These are phyloP conservation scores for Bellardia pandia DNA, from an alignment of 2,888 invertebrate genomes.

Conservation along the genomic window DNA sequence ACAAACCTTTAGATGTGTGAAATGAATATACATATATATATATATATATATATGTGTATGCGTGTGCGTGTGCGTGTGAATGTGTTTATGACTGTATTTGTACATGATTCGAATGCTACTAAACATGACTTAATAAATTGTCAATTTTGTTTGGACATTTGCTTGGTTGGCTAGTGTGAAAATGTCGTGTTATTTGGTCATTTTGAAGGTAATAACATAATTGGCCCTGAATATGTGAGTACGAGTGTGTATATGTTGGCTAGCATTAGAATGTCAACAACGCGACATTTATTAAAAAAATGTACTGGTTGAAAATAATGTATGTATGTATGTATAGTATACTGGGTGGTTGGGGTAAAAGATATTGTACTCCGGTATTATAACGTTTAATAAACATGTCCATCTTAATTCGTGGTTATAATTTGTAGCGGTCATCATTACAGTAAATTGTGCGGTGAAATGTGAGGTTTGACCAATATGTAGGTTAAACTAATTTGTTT, in stretches of 20 bases:
- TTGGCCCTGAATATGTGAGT: not conserved
- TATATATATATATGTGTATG: not conserved
- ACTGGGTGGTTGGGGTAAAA: constrained; percentile 20
- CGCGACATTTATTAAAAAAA: constrained; percentile 60
- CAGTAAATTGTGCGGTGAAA: constrained; percentile 67
- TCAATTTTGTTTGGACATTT: constrained; percentile 63
- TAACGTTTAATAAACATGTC: constrained; percentile 73
- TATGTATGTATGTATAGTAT: not conserved
- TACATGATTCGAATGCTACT: constrained; percentile 44
- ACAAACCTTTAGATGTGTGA: not conserved
- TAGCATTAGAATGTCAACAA: constrained; percentile 48
- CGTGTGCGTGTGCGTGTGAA: not conserved
- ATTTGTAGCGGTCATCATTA: constrained; percentile 73
- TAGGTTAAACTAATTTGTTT: constrained; percentile 70
- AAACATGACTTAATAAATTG: constrained; percentile 71
- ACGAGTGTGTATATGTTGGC: constrained; percentile 16
- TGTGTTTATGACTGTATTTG: constrained; percentile 10
- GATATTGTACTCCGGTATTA: constrained; percentile 44
- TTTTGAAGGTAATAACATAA: constrained; percentile 48
- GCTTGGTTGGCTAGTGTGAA: constrained; percentile 51
- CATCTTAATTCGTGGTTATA: constrained; percentile 71
- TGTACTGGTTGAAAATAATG: constrained; percentile 24
- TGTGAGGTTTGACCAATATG: constrained; percentile 59
- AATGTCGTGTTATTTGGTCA: constrained; percentile 64
- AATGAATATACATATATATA: too few species aligned